Evolutionary conservation across 2,113 vertebrate species (phyloP).

Genomic region (Butorides virescens): DNA sequence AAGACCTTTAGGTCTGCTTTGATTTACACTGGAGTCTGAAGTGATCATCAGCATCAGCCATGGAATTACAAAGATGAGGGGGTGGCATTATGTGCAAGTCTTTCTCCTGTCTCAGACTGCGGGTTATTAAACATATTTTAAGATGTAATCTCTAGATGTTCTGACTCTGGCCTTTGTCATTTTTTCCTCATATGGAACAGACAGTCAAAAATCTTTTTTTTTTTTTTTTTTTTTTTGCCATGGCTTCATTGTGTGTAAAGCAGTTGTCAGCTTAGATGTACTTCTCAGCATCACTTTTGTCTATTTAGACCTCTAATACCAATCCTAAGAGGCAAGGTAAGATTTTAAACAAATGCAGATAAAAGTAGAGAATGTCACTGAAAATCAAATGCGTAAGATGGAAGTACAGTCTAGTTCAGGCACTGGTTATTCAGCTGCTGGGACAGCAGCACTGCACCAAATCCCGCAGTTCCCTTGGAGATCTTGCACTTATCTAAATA

Average conservation of each 20-base stretch:
- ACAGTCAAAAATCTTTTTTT: neutral
- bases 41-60: neutral
- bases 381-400: neutral
- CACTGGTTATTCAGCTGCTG: neutral
- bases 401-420: neutral
- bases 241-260: neutral
- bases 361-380: neutral
- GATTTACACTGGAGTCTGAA: neutral
- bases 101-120: neutral
- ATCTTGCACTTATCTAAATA: neutral
- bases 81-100: neutral
- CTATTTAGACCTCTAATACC: neutral
- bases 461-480: neutral
- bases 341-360: neutral
- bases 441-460: neutral
- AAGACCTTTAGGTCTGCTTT: neutral
- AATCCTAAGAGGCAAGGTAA: neutral
- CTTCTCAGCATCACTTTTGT: neutral
- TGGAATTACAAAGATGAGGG: neutral
- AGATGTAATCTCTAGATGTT: neutral
- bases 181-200: neutral
- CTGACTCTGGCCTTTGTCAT: neutral
- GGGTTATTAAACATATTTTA: neutral
- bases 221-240: neutral
- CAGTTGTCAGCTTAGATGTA: neutral